Percentiles rank a stretch among this genome's conserved stretches.
phyloP scores from a whole-genome alignment of 2,888 invertebrate species.

The Lithophane leautieri region DNA sequence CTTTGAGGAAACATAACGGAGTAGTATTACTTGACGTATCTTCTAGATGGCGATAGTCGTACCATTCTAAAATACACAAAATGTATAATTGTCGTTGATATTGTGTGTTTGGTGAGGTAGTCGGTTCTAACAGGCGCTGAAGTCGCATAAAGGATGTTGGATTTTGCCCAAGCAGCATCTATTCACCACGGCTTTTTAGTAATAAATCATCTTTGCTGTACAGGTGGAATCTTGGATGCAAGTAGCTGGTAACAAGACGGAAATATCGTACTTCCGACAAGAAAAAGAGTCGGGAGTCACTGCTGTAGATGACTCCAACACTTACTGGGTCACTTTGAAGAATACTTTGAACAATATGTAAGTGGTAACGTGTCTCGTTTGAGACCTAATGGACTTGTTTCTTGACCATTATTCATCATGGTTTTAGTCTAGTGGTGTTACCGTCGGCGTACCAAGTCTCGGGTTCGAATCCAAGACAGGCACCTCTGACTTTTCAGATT shows the following conservation, averaged over 20 bases:
- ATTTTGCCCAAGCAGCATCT: not conserved
- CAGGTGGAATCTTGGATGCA: conserved; percentile 79
- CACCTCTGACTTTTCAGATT: too few species aligned
- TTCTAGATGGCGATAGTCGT: conserved; percentile 38
- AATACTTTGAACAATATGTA: conserved; percentile 85
- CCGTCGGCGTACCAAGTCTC: too few species aligned
- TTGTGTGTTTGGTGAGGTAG: not conserved
- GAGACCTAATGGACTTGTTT: not conserved
- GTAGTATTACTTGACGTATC: not conserved
- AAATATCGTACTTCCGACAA: conserved; percentile 74
- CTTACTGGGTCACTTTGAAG: conserved; percentile 93
- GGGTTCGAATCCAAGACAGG: too few species aligned
- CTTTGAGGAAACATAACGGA: not conserved
- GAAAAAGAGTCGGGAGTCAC: conserved; percentile 83
- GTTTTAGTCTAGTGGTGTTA: too few species aligned
- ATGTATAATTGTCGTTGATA: too few species aligned
- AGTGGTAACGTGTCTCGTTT: conserved; percentile 56
- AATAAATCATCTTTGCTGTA: not conserved
- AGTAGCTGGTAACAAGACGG: conserved; percentile 74
- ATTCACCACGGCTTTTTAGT: not conserved
- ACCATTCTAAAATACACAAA: not conserved
- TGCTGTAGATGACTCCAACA: conserved; percentile 90
- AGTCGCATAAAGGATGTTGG: not conserved
- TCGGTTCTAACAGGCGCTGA: not conserved
- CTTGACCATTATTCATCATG: not conserved